Percentiles rank a stretch among this genome's conserved stretches.
phyloP scores from a whole-genome alignment of 1,140 invertebrate species.

The Hypsibius dujardini region DNA sequence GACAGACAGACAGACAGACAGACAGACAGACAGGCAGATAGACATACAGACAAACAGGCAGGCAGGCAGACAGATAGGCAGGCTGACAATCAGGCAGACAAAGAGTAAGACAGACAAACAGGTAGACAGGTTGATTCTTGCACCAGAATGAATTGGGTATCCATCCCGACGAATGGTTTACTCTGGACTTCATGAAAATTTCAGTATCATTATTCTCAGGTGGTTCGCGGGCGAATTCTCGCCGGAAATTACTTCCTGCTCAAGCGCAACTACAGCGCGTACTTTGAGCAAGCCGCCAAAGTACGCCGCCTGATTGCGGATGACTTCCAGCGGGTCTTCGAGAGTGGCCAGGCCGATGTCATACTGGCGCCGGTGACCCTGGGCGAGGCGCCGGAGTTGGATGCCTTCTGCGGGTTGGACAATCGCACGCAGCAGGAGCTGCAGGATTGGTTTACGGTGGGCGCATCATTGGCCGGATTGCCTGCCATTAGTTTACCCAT shows the following conservation, averaged over 20 bases:
- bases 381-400: constrained; percentile 55
- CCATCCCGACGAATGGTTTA: no score
- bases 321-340: constrained; percentile 62
- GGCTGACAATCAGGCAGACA: no score
- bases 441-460: constrained; percentile 85
- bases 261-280: constrained; percentile 73
- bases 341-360: constrained; percentile 49
- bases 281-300: constrained; percentile 74
- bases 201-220: constrained; percentile 32
- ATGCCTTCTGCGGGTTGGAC: constrained; percentile 56
- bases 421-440: constrained; percentile 67
- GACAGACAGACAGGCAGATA: no score
- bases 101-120: no score
- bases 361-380: constrained; percentile 79
- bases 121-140: no score
- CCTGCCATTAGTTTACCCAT: constrained; percentile 78
- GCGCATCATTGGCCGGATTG: constrained; percentile 50
- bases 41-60: no score
- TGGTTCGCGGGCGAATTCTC: constrained; percentile 78
- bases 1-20: no score
- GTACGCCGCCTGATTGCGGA: constrained; percentile 65
- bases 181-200: no score
- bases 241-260: constrained; percentile 91
- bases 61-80: no score
- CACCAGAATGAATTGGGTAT: no score